Evolutionary conservation across 2,113 vertebrate species (phyloP).

Genomic region (Microcebus ravelobensis): DNA sequence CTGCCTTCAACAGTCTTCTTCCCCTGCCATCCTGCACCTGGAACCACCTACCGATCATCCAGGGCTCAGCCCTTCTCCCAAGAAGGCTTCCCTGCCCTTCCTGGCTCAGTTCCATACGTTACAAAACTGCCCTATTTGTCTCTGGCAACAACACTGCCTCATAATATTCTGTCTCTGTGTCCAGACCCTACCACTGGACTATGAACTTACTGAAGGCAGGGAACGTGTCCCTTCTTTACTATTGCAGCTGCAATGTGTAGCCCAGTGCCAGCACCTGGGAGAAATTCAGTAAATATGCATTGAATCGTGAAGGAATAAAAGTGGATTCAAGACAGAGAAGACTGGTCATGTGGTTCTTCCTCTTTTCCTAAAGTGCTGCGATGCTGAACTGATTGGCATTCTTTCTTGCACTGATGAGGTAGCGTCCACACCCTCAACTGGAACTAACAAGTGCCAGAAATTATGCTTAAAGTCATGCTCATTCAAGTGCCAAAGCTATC

Average conservation of each 20-base stretch:
- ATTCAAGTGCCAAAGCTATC: constrained; percentile 41
- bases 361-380: background rate
- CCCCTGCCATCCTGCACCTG: background rate
- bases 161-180: background rate
- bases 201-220: background rate
- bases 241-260: background rate
- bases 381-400: background rate
- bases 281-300: background rate
- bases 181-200: background rate
- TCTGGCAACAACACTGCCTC: background rate
- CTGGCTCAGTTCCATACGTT: background rate
- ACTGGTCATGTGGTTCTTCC: background rate
- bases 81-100: background rate
- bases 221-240: background rate
- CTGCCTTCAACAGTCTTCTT: background rate
- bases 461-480: background rate
- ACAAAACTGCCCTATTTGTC: background rate
- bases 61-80: background rate
- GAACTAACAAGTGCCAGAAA: background rate
- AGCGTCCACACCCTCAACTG: background rate
- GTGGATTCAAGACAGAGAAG: background rate
- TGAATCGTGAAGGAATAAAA: background rate
- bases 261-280: background rate
- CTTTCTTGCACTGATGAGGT: background rate
- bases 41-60: background rate